Base-by-base conservation (phyloP, 2,797 vertebrate species). In the Sebastes minor region DNA sequence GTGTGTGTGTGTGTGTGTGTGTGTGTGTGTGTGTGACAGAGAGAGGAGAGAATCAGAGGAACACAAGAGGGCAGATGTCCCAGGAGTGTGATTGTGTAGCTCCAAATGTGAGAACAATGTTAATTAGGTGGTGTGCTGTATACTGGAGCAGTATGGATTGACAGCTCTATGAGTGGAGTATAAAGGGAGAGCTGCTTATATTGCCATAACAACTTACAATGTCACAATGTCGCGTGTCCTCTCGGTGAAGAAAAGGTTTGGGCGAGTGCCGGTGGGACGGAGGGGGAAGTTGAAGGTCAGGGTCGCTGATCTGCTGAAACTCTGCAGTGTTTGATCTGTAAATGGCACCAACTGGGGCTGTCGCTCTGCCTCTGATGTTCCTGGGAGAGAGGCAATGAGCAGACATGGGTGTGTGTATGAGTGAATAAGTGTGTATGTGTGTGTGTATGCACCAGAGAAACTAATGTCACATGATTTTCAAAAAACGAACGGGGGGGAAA, bases 311-410 rank as follows among this genome's bases (percentile, higher is more conserved):
- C 70, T 85, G 91, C 87, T 77, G 86, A 78, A 92, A 91, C 81
- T 86, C 88, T 81, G 68, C 77, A 66, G 76, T 91, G 90, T 94
- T 93, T 94, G 90, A 93, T 92, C 90, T 91, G 91, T 91, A 93
- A 95, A 94, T 92, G 92, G 81, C 89, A 92, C 81, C 89, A 86
- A 93, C 86, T 87, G 77, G 56, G 82, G 73, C 82, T 83, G 81
- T 78, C 69, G 78, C 86, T 84, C 64, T 77, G 57, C 80, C 85
- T 91, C 84, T 92, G 86, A 94, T 91, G 88, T 91, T 85, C 77
- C 82, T 81, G 72, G 74, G 78, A 71, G 79, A 83, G 73, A 81
- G 64, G 65, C 86, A 82, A 63, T 78, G 78, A 82, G 75, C 60
- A 78, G 70, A 83, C 74, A 71, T 61, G 80, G 27, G 68, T 77